Conservation (phyloP, 2,113 vertebrate genomes). For the Gymnorhina tibicen region DNA sequence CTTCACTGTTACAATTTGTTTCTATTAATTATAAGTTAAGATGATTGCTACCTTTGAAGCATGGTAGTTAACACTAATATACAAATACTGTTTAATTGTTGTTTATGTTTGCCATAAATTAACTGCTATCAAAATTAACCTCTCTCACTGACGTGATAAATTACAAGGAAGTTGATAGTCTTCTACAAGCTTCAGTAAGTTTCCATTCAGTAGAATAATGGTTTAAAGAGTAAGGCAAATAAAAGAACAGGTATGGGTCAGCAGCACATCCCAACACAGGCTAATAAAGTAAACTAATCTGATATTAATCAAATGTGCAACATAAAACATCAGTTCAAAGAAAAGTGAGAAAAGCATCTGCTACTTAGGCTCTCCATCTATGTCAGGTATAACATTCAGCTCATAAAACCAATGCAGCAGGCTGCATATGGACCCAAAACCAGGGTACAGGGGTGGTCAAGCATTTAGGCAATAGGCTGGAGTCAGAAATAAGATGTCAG, state of each 20-base stretch:
- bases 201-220: neutral
- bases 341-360: neutral
- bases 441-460: rapidly evolving
- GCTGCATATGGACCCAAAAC: neutral
- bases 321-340: neutral
- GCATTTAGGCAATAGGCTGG: neutral
- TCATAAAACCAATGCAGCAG: neutral
- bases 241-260: neutral
- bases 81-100: conserved; percentile 33
- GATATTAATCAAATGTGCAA: neutral
- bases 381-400: neutral
- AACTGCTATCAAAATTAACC: conserved; percentile 46
- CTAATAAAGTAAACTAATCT: neutral
- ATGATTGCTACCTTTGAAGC: conserved; percentile 53
- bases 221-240: neutral
- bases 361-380: neutral
- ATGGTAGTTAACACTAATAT: conserved; percentile 38
- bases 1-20: conserved; percentile 61
- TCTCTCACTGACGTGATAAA: conserved; percentile 8
- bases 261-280: neutral
- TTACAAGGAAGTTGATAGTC: conserved; percentile 40
- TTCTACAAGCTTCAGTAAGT: conserved; percentile 3
- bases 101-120: conserved; percentile 34
- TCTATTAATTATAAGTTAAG: conserved; percentile 63
- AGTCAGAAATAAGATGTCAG: neutral